phyloP scores from a whole-genome alignment of 1,140 invertebrate genomes.

The Drosophila seguyi region DNA sequence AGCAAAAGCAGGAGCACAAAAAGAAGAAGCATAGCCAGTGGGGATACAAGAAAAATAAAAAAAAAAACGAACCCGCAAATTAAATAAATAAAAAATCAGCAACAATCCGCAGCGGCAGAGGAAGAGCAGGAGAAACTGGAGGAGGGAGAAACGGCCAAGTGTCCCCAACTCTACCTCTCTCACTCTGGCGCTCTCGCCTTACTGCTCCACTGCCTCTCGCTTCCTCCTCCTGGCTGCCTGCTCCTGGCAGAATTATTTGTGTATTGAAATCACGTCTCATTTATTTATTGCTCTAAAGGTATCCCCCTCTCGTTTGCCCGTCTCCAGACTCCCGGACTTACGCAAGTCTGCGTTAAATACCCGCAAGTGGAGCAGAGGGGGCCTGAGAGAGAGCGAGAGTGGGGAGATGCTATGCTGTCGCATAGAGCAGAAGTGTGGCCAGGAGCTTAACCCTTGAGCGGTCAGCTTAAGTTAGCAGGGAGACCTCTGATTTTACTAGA shows the following conservation, averaged over 20 bases:
- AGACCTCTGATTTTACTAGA: no score
- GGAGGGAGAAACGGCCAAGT: constrained; percentile 46
- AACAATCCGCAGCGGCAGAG: constrained; percentile 44
- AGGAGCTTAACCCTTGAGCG: constrained; percentile 36
- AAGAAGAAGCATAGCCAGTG: constrained; percentile 20
- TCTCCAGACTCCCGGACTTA: constrained; percentile 43
- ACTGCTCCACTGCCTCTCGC: not conserved
- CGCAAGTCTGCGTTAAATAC: constrained; percentile 76
- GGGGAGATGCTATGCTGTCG: not conserved
- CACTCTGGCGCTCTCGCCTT: constrained; percentile 12
- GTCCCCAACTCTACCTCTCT: constrained; percentile 27
- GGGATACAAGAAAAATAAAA: constrained; percentile 23
- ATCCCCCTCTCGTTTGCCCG: constrained; percentile 24
- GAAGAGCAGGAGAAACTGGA: constrained; percentile 29
- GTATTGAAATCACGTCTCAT: constrained; percentile 85
- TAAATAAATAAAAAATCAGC: constrained; percentile 84
- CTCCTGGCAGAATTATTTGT: constrained; percentile 73
- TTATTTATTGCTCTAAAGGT: constrained; percentile 84
- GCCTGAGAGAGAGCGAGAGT: not conserved
- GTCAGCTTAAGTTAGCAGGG: not conserved
- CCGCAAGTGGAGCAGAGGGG: constrained; percentile 19
- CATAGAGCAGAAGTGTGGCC: constrained; percentile 56
- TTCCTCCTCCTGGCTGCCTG: not conserved
- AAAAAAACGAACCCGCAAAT: constrained; percentile 61
- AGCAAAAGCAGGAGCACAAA: constrained; percentile 12